Conservation (phyloP, 1,140 invertebrate genomes). For the Idris sp. region DNA sequence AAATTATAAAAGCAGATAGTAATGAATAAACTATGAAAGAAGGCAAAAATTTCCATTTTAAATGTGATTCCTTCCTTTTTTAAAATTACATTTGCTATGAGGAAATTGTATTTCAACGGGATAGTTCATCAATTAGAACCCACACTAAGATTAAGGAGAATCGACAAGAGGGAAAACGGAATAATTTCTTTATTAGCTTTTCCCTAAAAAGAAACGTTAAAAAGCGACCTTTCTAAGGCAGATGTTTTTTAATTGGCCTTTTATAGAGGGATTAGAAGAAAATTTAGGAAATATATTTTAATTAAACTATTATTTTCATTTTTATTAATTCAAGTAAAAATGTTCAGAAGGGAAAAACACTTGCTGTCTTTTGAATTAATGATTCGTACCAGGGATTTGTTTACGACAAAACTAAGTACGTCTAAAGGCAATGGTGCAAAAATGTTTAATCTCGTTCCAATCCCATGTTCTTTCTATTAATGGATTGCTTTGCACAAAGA, state of each 20-base stretch:
- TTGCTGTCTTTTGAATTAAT: constrained; percentile 29
- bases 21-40: no score
- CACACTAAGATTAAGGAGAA: constrained; percentile 13
- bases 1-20: no score
- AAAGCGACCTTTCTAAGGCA: constrained; percentile 14
- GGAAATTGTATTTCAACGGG: constrained; percentile 22
- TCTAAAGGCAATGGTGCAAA: constrained; percentile 35
- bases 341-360: no score
- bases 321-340: no score
- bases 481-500: constrained; percentile 53
- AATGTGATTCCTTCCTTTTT: no score
- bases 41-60: no score
- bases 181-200: constrained; percentile 47
- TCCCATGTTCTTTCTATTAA: constrained; percentile 54
- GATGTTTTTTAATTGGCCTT: constrained; percentile 49
- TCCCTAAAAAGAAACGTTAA: constrained; percentile 23
- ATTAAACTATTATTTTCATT: constrained; percentile 15
- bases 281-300: constrained; percentile 15
- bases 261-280: constrained; percentile 17
- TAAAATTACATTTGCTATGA: constrained; percentile 13
- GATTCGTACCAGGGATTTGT: constrained; percentile 27
- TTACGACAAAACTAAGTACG: constrained; percentile 35
- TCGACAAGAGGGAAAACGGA: constrained; percentile 11
- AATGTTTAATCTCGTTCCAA: constrained; percentile 46
- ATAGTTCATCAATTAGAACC: constrained; percentile 23